Evolutionary conservation across 2,113 vertebrate genomes (phyloP), one percentile per base, ranked within the genome.

Genomic region (Pteronura brasiliensis): DNA sequence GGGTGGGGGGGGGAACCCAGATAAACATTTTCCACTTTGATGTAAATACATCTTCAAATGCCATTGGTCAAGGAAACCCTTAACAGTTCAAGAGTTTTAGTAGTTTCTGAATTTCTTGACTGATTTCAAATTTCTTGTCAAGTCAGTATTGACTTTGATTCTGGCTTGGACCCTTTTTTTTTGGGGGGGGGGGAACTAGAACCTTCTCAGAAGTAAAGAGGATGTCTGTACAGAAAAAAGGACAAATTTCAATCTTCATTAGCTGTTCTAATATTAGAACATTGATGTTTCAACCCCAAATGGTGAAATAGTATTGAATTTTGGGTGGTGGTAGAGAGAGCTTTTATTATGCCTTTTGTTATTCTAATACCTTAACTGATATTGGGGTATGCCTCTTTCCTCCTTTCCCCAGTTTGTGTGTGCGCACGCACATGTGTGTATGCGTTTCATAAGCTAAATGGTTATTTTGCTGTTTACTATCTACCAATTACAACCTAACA

Each of bases 401-500:
- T 93, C 17, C 90, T 36, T 95, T 80, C 49, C 55, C 61, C 65
- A 77, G 18, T 71, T 65, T 55, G 52, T 18, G 39, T 69, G 67
- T 36, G 67, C 8, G 4, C 13, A 12, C 1, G 25, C 4, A 27
- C 42, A 44, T 47, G 42, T 87, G 12, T n/a, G 0, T 88, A 83
- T 79, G 81, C 21, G 57, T 49, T 36, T 13, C 65, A 90, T 80
- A 76, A 97, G 79, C 88, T 95, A 93, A 98, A 93, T 94, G 92
- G 80, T 96, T 96, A 96, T 96, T 88, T 77, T 96, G 81, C 82
- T 92, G 93, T 97, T 98, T 97, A 96, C 94, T 92, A 93, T 79
- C 94, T 91, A 93, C 94, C 97, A 97, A 96, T 96, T 96, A 96
- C 91, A 97, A 97, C 82, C 94, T 97, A 96, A 98, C 94, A 94